Evolutionary conservation across 2,113 vertebrate genomes (phyloP).

Genomic region (Gymnobelideus leadbeateri): DNA sequence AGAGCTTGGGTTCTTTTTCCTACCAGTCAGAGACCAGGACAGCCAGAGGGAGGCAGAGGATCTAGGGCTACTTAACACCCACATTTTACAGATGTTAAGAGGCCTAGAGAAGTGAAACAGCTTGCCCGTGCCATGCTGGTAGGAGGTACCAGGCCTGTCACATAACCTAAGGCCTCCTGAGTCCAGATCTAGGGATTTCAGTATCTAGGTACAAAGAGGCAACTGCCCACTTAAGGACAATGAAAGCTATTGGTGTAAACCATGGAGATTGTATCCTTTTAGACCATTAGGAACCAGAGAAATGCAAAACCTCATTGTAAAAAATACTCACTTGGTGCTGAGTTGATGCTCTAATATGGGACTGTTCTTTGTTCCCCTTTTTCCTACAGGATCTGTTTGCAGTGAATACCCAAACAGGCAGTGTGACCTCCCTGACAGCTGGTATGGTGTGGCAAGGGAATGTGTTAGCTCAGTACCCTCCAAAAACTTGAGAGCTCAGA

Average conservation of each 20-base stretch:
- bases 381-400: constrained; percentile 83
- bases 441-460: constrained; percentile 69
- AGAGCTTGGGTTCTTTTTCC: not conserved
- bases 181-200: not conserved
- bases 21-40: not conserved
- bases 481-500: not conserved
- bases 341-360: not conserved
- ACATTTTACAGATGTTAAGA: not conserved
- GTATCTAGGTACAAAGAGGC: not conserved
- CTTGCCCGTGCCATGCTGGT: not conserved
- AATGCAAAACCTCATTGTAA: not conserved
- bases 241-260: not conserved
- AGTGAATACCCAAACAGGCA: constrained; percentile 76
- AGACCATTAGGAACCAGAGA: not conserved
- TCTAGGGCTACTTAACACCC: not conserved
- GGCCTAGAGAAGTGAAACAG: not conserved
- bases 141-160: not conserved
- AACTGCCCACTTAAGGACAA: not conserved
- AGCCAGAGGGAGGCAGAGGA: not conserved
- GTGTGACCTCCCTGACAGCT: constrained; percentile 79
- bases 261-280: not conserved
- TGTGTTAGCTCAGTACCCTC: not conserved
- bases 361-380: not conserved
- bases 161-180: not conserved
- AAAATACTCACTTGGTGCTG: not conserved